Evolutionary conservation across 2,888 invertebrate species (phyloP).

Genomic region (Monochamus alternatus): DNA sequence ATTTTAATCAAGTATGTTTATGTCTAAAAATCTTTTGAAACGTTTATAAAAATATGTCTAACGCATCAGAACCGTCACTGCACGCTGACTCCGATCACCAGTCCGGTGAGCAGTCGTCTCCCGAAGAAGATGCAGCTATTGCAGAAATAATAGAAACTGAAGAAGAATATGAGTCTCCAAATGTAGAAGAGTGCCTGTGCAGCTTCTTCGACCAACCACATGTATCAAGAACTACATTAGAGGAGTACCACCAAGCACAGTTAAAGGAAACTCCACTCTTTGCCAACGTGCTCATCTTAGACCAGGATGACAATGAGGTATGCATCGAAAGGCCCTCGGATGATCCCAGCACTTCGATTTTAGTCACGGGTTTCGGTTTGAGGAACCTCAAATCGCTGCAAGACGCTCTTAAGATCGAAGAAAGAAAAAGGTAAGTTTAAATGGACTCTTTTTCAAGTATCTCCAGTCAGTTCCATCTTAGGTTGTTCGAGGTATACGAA

Average conservation of each 20-base stretch:
- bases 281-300: constrained; percentile 26
- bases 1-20: neutral
- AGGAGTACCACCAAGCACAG: constrained; percentile 6
- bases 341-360: constrained; percentile 54
- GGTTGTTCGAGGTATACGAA: constrained; percentile 18
- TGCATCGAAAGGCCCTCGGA: neutral
- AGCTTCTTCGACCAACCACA: constrained; percentile 12
- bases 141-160: neutral
- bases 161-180: neutral
- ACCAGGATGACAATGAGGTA: neutral
- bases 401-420: constrained; percentile 55
- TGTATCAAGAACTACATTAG: constrained; percentile 1
- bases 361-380: constrained; percentile 64
- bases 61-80: neutral
- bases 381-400: constrained; percentile 61
- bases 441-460: neutral
- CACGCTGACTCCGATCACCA: neutral
- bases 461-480: neutral
- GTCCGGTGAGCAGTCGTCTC: neutral
- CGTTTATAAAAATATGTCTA: neutral
- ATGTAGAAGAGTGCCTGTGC: neutral
- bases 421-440: constrained; percentile 42
- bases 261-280: constrained; percentile 17
- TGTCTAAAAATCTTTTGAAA: neutral
- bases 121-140: neutral